Base-by-base conservation (phyloP, 1,140 invertebrate species). In the Drosophila nikananu region DNA sequence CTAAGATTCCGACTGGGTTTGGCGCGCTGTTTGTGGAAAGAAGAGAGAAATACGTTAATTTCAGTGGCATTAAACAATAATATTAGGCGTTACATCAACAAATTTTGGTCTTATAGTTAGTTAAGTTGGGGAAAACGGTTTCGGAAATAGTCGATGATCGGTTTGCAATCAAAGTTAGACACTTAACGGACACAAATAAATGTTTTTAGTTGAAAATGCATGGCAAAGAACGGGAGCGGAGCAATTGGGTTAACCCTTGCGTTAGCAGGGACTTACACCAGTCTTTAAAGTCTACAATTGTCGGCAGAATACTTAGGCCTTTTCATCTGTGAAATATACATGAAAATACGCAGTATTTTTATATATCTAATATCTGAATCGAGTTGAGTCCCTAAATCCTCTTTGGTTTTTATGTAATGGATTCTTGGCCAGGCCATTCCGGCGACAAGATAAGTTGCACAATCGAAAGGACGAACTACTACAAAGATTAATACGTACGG, bases 401-500 rank as follows among this genome's bases (percentile, higher is more conserved):
- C 23, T 51, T 81, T 64, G 49, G 10, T 76, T 80, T 76, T 80
- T 81, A 80, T 75, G 25, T 54, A 71, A 39, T 23, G 17, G 5
- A 37, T 3, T 21, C 35, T 35, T 13, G 17, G 48, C 49, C 54
- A 49, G 42, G 55, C 23, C 41, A 12, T 73, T 49, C 5, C 19
- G 25, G 5, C 17, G n/a, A 17, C 39, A 25, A 42, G 41, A 4
- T 19, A 13, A 64, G 60, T 67, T 76, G 59, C 70, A 75, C 64
- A 80, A 80, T 59, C 48, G 25, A 12, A 39, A 17, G 25, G 19
- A 42, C 19, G 17, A 44, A 13, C 17, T 44, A 17, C n/a, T 32
- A 13, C 27, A 13, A 32, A 4, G 13, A 21, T 10, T n/a, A 15
- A 80, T 83, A 96, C 96, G 95, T 95, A 97, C 97, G 97, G 71